Evolutionary conservation across 1,140 invertebrate genomes (phyloP).

Genomic region (Magallana ariakensis): DNA sequence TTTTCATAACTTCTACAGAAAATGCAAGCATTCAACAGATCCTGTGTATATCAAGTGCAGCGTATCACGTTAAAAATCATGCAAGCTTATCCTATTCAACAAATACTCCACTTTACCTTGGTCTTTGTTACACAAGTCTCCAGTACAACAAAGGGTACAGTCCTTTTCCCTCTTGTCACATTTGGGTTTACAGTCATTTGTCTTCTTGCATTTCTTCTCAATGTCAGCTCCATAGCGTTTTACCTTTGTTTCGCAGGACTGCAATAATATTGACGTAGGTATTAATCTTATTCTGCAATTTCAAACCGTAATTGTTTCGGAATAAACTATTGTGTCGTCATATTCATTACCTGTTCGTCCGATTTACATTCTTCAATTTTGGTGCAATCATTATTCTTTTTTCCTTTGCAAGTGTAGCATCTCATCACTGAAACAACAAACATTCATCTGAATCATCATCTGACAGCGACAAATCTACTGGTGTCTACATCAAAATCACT

Average conservation of each 20-base stretch:
- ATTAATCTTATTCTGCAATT: too few relatives aligned
- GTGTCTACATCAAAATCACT: too few relatives aligned
- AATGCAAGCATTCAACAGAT: too few relatives aligned
- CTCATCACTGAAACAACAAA: neutral
- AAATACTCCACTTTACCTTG: neutral
- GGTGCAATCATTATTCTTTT: neutral
- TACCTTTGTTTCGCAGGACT: neutral
- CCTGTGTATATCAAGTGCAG: too few relatives aligned
- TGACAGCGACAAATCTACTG: too few relatives aligned
- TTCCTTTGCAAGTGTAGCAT: slow-evolving; percentile 4
- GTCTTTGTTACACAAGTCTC: slow-evolving; percentile 5
- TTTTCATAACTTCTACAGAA: too few relatives aligned
- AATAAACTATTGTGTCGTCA: too few relatives aligned
- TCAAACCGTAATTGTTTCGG: too few relatives aligned
- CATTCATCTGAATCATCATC: too few relatives aligned
- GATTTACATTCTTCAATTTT: neutral
- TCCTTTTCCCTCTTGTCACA: neutral
- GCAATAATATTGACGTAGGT: too few relatives aligned
- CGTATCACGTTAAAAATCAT: too few relatives aligned
- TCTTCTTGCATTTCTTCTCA: neutral
- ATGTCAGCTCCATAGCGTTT: neutral
- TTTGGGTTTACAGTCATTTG: neutral
- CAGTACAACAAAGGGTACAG: neutral
- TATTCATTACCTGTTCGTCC: neutral
- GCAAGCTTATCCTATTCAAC: neutral